Percentiles rank a stretch among this genome's conserved stretches.
These are phyloP conservation scores for Torymus aiolomorphi DNA, from an alignment of 2,888 invertebrate genomes.

Conservation along the genomic window DNA sequence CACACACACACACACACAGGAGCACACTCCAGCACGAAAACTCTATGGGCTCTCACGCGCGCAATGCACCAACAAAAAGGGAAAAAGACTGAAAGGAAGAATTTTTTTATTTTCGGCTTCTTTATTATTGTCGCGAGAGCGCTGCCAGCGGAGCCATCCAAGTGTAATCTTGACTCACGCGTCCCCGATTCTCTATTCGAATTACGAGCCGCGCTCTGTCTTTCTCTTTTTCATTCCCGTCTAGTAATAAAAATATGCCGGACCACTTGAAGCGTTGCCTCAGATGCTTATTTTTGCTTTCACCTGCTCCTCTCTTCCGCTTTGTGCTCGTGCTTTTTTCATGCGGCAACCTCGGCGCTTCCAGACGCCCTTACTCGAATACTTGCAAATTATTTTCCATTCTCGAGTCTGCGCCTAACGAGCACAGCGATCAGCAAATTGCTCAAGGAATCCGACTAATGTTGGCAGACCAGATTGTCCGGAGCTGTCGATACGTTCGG, in stretches of 20 bases:
- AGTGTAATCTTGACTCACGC: conserved; percentile 45
- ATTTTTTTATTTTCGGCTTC: conserved; percentile 38
- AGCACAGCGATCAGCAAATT: no score
- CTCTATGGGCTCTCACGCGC: conserved; percentile 14
- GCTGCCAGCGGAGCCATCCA: conserved; percentile 26
- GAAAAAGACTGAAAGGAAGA: conserved; percentile 11
- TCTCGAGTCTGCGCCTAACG: no score
- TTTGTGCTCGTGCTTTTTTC: conserved; percentile 7
- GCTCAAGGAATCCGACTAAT: no score
- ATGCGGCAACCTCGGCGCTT: no score
- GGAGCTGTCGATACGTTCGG: no score
- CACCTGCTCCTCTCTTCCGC: background rate
- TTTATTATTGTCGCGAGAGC: conserved; percentile 32
- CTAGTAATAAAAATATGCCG: conserved; percentile 31
- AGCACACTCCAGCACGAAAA: conserved; percentile 4
- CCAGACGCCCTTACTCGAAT: no score
- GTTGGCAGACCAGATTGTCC: no score
- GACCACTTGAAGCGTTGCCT: conserved; percentile 24
- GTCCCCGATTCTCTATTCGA: conserved; percentile 48
- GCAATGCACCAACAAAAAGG: background rate
- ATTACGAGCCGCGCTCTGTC: conserved; percentile 3
- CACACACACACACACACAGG: background rate
- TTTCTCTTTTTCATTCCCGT: conserved; percentile 12
- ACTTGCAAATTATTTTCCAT: no score
- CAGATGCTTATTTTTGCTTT: conserved; percentile 15